Conservation (phyloP, 2,113 vertebrate genomes). For the Sciurus niger region DNA sequence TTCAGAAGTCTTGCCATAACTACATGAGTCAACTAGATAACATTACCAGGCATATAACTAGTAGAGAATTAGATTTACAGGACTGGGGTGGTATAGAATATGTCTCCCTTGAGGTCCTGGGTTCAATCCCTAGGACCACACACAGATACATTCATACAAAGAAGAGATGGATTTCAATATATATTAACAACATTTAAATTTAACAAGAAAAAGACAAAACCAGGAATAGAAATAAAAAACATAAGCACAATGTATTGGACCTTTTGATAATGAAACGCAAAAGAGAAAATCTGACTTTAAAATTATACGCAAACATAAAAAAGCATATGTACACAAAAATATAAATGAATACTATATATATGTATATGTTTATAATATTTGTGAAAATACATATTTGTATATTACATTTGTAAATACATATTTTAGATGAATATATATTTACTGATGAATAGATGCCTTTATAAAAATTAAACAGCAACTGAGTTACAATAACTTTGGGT, state of each 20-base stretch:
- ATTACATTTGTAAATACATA: too few species aligned
- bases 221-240: not conserved
- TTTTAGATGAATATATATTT: too few species aligned
- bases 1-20: not conserved
- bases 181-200: not conserved
- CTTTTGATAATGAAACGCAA: not conserved
- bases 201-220: not conserved
- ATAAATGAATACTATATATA: too few species aligned
- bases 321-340: not conserved
- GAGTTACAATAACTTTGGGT: not conserved
- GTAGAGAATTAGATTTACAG: not conserved
- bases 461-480: not conserved
- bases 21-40: not conserved
- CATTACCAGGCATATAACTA: not conserved
- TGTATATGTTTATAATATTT: too few species aligned
- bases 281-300: not conserved
- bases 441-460: too few species aligned
- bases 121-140: too few species aligned
- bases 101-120: too few species aligned
- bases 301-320: not conserved
- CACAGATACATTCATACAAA: too few species aligned
- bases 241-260: not conserved
- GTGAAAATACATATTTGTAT: too few species aligned
- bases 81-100: too few species aligned
- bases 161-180: not conserved